phyloP scores from a whole-genome alignment of 2,113 vertebrate genomes.

The Oryzias melastigma region DNA sequence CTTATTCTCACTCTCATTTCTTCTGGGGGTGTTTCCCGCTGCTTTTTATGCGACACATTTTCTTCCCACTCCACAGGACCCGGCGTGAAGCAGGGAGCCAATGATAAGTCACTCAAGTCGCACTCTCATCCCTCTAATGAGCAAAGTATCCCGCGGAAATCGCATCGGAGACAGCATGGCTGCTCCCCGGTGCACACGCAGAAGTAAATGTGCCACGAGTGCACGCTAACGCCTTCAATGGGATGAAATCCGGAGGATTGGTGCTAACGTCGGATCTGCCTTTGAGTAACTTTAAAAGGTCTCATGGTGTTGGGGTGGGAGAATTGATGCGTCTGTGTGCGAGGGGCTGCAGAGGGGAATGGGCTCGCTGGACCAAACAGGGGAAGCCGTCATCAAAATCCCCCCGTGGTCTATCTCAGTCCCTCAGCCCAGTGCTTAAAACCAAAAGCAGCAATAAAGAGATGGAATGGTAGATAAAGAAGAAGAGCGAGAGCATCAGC shows the following conservation, averaged over 20 bases:
- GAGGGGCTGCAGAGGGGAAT: conserved; percentile 33
- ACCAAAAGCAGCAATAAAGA: conserved; percentile 55
- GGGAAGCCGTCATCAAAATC: conserved; percentile 69
- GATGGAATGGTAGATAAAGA: conserved; percentile 67
- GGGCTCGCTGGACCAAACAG: conserved; percentile 58
- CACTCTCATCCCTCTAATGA: conserved; percentile 74
- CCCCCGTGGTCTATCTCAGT: conserved; percentile 61
- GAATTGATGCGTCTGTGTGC: conserved; percentile 35
- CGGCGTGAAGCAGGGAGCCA: conserved; percentile 59
- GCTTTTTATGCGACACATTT: conserved; percentile 33
- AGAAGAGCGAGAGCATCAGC: conserved; percentile 57
- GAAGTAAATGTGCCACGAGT: conserved; percentile 22
- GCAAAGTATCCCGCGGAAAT: conserved; percentile 71
- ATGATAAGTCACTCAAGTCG: conserved; percentile 63
- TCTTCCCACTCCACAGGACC: conserved; percentile 34
- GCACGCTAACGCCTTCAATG: conserved; percentile 39
- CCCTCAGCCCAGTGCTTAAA: conserved; percentile 69
- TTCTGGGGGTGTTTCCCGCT: conserved; percentile 19
- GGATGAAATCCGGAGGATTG: conserved; percentile 57
- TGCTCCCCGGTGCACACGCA: conserved; percentile 26
- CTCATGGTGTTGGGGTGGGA: conserved; percentile 71
- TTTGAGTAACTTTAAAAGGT: conserved; percentile 78
- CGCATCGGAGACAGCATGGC: conserved; percentile 62
- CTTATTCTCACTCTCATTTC: background rate
- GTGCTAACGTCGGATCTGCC: conserved; percentile 68